Evolutionary conservation across 64 coral and sea anemone species (phyloP), one percentile per base, ranked within the genome.

Genomic region (Exaiptasia diaphana): DNA sequence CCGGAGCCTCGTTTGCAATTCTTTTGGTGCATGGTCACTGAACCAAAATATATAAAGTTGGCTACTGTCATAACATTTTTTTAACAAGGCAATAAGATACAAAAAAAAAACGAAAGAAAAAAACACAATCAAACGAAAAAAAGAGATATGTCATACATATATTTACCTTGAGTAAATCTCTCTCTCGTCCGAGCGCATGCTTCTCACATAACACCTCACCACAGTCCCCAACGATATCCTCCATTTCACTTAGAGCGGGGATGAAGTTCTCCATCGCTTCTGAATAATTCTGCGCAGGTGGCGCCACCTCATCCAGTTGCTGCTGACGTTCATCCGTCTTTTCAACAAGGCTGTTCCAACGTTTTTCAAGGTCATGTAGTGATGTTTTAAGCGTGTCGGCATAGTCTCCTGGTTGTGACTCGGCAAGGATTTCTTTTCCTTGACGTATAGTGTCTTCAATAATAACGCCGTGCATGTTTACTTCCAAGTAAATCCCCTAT

Each of bases 161-260:
- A 45, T 15, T 0, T 59, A 93, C 91, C 86, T 95, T 95, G 43
- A 90, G 46, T 8, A 95, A 77, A 12, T 74, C 87, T 42, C 87
- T 61, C 15, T 95, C 91, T n/a, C 86, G 74, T 14, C 59, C 81
- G 46, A 95, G 80, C 0, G 86, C 79, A 41, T 95, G 91, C 31
- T 83, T 69, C 46, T 95, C 79, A 69, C 91, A 95, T 1, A 88
- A 44, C 41, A 95, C 81, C 44, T 71, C 87, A 32, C 80, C 72
- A n/a, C 75, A 95, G 33, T 95, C 91, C 3, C 59, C 81, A 10
- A 95, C 79, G 72, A 95, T 95, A 25, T 95, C 83, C 20, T 95
- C 91, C n/a, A 71, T 95, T 27, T 95, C 91, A 14, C 37, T 55
- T 54, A 94, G 33, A 52, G 80, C 77, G 1, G 93, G 83, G 25